Conservation (phyloP, 2,797 vertebrate species). For the Netta rufina region DNA sequence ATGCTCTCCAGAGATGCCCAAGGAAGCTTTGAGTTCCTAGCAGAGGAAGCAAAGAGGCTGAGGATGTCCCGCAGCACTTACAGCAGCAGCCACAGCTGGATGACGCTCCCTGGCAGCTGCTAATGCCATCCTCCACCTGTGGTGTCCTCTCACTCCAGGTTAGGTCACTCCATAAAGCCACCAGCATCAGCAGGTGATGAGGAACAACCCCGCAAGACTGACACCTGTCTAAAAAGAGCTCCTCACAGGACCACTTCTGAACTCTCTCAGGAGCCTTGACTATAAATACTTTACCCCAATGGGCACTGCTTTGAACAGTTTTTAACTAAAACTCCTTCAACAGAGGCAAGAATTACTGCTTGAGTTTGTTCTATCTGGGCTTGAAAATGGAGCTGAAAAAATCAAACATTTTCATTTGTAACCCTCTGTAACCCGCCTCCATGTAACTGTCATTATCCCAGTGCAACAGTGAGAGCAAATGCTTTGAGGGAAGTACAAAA, state of each 20-base stretch:
- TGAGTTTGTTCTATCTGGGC: background rate
- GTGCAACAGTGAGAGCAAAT: rapidly evolving
- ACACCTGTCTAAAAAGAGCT: background rate
- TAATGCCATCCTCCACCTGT: background rate
- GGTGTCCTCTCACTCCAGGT: background rate
- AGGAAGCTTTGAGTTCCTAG: background rate
- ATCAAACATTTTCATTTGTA: background rate
- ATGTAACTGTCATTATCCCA: rapidly evolving
- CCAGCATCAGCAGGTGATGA: background rate
- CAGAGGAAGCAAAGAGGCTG: background rate
- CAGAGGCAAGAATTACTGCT: background rate
- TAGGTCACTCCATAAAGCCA: background rate
- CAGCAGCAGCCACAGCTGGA: background rate
- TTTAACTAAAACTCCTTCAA: background rate
- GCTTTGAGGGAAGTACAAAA: background rate
- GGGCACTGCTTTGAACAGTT: background rate
- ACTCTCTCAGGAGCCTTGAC: background rate
- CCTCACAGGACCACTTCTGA: background rate
- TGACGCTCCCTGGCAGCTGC: background rate
- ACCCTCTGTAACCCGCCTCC: background rate
- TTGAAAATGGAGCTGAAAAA: background rate
- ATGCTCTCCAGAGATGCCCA: background rate
- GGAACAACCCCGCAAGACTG: background rate
- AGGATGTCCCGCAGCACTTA: background rate
- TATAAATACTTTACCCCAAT: background rate